These are phyloP conservation scores for Sialia sialis DNA, from an alignment of 2,113 vertebrate genomes.

Conservation along the genomic window DNA sequence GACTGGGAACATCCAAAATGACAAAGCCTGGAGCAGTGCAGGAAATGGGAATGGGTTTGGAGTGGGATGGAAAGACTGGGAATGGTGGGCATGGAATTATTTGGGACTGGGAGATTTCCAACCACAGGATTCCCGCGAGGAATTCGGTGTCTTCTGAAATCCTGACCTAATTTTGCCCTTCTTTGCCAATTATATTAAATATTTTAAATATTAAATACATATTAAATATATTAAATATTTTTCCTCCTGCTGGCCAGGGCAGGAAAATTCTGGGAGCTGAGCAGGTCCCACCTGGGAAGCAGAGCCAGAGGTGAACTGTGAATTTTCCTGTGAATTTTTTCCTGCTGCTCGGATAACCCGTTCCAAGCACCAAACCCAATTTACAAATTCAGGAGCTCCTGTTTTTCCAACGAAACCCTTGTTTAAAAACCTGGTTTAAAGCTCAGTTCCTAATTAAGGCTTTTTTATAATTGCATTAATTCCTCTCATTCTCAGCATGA, in stretches of 20 bases:
- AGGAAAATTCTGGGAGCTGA: constrained; percentile 40
- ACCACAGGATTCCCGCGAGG: not conserved
- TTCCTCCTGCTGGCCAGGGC: not conserved
- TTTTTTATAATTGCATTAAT: constrained; percentile 57
- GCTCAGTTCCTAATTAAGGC: constrained; percentile 26
- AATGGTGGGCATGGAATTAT: not conserved
- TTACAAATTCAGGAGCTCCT: constrained; percentile 41
- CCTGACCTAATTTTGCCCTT: not conserved
- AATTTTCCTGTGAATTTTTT: constrained; percentile 34
- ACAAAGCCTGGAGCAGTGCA: not conserved
- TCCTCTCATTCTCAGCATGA: constrained; percentile 12
- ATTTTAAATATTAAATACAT: too few species aligned
- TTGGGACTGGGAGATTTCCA: not conserved
- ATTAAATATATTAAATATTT: too few species aligned
- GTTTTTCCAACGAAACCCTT: constrained; percentile 6
- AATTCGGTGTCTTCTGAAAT: not conserved
- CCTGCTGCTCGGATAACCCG: constrained; percentile 12
- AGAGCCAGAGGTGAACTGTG: constrained; percentile 27
- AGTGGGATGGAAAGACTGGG: not conserved
- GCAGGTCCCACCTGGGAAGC: constrained; percentile 43
- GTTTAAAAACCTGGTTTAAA: not conserved
- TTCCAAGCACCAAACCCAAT: not conserved
- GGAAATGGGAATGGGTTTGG: not conserved
- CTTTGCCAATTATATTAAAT: constrained; percentile 37
- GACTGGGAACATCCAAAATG: not conserved